Conservation (phyloP, 1,140 invertebrate genomes). For the Atta cephalotes region DNA sequence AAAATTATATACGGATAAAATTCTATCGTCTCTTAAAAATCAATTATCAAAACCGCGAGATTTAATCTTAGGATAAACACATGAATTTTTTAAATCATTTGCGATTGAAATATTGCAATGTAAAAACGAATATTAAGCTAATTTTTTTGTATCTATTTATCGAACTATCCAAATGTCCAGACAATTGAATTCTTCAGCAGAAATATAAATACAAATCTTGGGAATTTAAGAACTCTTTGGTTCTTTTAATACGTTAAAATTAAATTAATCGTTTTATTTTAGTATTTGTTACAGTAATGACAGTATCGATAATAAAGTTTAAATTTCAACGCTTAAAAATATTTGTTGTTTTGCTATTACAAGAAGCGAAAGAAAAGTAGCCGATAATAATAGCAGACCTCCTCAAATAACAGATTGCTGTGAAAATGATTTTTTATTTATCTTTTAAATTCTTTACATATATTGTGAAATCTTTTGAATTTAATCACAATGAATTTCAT, state of each 20-base stretch:
- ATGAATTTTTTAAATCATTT: neutral
- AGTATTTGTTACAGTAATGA: neutral
- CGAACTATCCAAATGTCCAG: neutral
- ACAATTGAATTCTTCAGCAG: neutral
- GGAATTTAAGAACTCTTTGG: too few relatives aligned
- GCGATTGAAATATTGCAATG: neutral
- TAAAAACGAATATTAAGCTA: neutral
- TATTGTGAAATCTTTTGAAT: neutral
- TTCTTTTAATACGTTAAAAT: too few relatives aligned
- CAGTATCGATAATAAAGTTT: neutral
- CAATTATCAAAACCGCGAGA: too few relatives aligned
- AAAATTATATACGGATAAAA: neutral
- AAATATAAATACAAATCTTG: neutral
- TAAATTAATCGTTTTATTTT: too few relatives aligned
- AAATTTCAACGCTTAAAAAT: slow-evolving; percentile 8
- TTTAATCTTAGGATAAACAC: neutral
- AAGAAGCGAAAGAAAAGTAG: neutral
- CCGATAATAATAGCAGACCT: neutral
- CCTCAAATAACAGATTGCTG: neutral
- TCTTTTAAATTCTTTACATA: neutral
- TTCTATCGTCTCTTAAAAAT: too few relatives aligned
- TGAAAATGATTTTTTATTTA: neutral
- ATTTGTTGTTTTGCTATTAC: neutral
- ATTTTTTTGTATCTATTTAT: neutral
- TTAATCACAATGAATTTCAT: neutral